Evolutionary conservation across 2,797 vertebrate species (phyloP).

Genomic region (Muraenolepis orangiensis): DNA sequence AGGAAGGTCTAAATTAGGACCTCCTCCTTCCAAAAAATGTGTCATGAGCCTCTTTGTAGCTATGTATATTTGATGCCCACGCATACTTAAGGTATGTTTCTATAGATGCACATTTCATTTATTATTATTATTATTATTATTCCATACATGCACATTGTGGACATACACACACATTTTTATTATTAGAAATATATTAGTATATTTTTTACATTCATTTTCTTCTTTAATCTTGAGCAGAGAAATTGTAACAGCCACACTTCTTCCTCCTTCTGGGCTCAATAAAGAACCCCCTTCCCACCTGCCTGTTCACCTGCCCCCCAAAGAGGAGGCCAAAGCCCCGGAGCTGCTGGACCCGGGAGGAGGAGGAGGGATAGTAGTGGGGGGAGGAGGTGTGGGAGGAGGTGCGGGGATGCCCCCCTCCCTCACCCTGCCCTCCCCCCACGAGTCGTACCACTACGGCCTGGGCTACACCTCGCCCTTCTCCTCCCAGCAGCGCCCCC

Average conservation of each 20-base stretch:
- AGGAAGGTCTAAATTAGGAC: neutral
- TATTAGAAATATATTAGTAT: neutral
- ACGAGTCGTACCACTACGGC: slow-evolving; percentile 95
- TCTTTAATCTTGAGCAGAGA: neutral
- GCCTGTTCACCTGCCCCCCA: neutral
- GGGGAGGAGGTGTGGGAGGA: neutral
- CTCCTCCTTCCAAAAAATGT: no score
- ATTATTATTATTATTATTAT: no score
- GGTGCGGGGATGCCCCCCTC: slow-evolving; percentile 69
- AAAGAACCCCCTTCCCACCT: neutral
- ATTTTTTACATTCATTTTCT: neutral
- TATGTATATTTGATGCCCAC: neutral
- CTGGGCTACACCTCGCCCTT: slow-evolving; percentile 97
- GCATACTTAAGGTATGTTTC: neutral
- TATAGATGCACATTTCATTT: neutral
- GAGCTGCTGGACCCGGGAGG: slow-evolving; percentile 85
- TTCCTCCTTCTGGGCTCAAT: no score
- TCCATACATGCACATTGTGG: neutral
- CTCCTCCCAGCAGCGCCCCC: slow-evolving; percentile 96
- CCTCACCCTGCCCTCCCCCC: slow-evolving; percentile 88
- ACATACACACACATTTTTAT: neutral
- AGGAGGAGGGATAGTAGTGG: neutral
- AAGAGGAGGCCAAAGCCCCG: slow-evolving; percentile 84
- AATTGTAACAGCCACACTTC: neutral
- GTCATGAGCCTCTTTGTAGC: neutral